Percentiles rank a stretch among this genome's conserved stretches.
phyloP scores from a whole-genome alignment of 2,888 invertebrate genomes.

The Dione juno region DNA sequence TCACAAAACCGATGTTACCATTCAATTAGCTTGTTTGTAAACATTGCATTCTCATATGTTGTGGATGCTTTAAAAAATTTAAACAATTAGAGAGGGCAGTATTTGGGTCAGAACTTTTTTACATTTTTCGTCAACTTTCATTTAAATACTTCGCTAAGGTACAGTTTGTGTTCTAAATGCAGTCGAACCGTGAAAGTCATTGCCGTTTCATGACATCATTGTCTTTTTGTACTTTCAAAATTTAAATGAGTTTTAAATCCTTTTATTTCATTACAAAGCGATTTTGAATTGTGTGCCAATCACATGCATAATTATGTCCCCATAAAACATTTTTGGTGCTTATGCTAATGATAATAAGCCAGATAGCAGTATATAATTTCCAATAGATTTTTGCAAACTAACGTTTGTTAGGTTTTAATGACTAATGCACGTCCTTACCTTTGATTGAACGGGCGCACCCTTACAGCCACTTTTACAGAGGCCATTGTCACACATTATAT shows the following conservation, averaged over 20 bases:
- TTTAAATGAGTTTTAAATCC: constrained; percentile 45
- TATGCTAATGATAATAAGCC: constrained; percentile 26
- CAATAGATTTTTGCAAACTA: constrained; percentile 20
- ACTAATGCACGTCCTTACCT: constrained; percentile 82
- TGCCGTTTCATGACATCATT: constrained; percentile 80
- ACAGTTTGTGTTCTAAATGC: constrained; percentile 79
- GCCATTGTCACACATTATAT: constrained; percentile 89
- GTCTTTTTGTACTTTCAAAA: constrained; percentile 76
- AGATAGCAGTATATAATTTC: constrained; percentile 33
- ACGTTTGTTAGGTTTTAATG: constrained; percentile 40
- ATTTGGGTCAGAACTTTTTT: constrained; percentile 63
- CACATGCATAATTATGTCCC: background rate
- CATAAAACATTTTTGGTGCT: constrained; percentile 10
- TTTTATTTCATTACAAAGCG: constrained; percentile 11
- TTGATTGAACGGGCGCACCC: constrained; percentile 95
- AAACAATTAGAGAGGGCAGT: constrained; percentile 28
- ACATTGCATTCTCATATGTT: constrained; percentile 44
- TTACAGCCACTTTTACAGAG: constrained; percentile 95
- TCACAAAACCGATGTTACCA: background rate
- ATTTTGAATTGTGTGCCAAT: background rate
- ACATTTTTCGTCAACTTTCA: constrained; percentile 75
- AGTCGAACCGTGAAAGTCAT: constrained; percentile 83
- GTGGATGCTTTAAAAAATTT: constrained; percentile 28
- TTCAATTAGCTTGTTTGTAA: constrained; percentile 47
- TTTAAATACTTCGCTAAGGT: constrained; percentile 69